Base-by-base conservation (phyloP, 2,888 invertebrate genomes). In the Synanthedon andrenaeformis region DNA sequence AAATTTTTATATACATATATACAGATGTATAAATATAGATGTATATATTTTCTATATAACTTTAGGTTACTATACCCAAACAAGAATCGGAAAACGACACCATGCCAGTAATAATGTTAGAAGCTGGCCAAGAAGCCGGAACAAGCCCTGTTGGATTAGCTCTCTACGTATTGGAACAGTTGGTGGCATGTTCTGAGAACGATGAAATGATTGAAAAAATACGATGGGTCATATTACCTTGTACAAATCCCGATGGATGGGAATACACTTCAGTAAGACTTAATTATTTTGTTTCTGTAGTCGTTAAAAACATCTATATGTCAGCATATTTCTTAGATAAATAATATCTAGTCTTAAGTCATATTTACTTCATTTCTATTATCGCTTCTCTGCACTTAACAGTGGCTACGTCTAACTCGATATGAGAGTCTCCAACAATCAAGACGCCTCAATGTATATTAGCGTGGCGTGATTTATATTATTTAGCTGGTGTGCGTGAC, bases 91-190 rank as follows among this genome's bases (percentile, higher is more conserved):
- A 49, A 49, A 49, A 17, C 12, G 53, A 59, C 0, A 19, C 8
- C 19, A 71, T 66, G 48, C 81, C 82, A 0, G 61, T 74, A 2
- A 69, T 86, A n/a, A 50, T 85, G 1, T 60, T 86, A 52, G 86
- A 86, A 1, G 84, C 84, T 11, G 85, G 85, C 0, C 85, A 84
- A 58, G 67, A 71, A 42, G 83, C 70, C 0, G 82, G 82, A 0
- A 50, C 62, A 0, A 73, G 75, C 14, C 56, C 84, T 0, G 76
- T 81, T 0, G 65, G 60, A 4, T 56, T 86, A 17, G 82, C 79
- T 1, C 55, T 86, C 3, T 78, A 58, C 53, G 1, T 84, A 1
- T 74, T 86, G 13, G 76, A 84, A 48, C 82, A 84, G 55, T 62
- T 86, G 51, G 63, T 78, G 1, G 81, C 76, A 1, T 86, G 86